Conservation (phyloP, 2,797 vertebrate genomes). For the Sebastes matsubarae region DNA sequence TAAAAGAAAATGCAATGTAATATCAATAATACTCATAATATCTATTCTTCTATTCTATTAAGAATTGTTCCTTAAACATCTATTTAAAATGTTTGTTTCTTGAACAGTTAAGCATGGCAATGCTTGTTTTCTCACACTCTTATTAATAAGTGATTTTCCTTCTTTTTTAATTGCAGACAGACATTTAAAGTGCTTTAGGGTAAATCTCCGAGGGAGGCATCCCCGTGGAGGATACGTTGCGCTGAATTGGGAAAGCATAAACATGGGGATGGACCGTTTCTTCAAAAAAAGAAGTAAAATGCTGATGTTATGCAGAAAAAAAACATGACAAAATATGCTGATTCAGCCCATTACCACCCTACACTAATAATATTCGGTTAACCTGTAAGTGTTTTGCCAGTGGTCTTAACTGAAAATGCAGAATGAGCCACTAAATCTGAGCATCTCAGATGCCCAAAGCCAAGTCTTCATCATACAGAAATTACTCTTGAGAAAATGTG, state of each 20-base stretch:
- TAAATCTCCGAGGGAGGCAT: constrained; percentile 8
- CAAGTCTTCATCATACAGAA: constrained; percentile 34
- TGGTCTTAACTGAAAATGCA: constrained; percentile 76
- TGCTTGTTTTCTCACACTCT: background rate
- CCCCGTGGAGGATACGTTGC: constrained; percentile 8
- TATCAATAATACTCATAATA: background rate
- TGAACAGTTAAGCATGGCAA: background rate
- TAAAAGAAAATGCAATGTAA: background rate
- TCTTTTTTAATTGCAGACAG: background rate
- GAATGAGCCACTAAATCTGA: constrained; percentile 55
- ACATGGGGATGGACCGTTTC: constrained; percentile 20
- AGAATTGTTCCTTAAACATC: background rate
- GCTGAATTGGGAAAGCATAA: constrained; percentile 16
- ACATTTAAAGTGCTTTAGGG: background rate
- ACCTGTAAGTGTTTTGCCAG: constrained; percentile 67
- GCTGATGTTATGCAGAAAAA: constrained; percentile 74
- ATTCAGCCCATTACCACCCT: constrained; percentile 71
- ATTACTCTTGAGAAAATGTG: constrained; percentile 44
- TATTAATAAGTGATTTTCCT: background rate
- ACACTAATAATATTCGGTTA: constrained; percentile 77
- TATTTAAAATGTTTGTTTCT: background rate
- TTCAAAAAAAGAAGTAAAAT: constrained; percentile 48
- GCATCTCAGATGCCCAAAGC: constrained; percentile 40
- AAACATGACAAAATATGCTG: constrained; percentile 60
- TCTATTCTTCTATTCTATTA: background rate